phyloP scores from a whole-genome alignment of 2,113 vertebrate genomes.

The Alouatta palliata region DNA sequence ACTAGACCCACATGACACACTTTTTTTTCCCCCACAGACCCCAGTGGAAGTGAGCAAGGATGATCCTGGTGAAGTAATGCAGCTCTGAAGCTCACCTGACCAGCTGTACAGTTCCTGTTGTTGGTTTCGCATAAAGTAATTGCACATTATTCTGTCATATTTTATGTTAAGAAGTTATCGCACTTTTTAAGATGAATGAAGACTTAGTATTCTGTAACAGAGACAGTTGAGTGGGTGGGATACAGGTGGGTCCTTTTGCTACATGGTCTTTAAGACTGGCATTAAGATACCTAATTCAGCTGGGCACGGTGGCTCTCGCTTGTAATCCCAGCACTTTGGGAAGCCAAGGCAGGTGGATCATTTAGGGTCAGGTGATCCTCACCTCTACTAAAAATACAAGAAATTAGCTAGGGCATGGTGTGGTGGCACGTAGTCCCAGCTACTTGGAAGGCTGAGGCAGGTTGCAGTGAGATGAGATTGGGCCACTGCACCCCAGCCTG shows the following conservation, averaged over 20 bases:
- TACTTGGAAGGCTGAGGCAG: no score
- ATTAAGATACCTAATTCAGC: not conserved
- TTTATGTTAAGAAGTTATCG: conserved; percentile 48
- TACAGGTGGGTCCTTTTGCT: not conserved
- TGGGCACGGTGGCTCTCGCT: rapidly evolving
- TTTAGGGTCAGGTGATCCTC: no score
- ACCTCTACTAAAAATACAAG: no score
- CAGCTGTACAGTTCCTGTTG: conserved; percentile 48
- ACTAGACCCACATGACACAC: not conserved
- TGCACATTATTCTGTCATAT: conserved; percentile 65
- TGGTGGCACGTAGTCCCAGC: no score
- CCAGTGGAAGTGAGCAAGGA: conserved; percentile 69
- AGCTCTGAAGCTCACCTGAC: conserved; percentile 65
- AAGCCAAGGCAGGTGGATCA: no score
- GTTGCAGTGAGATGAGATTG: no score
- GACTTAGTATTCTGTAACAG: not conserved
- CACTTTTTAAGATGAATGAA: conserved; percentile 44
- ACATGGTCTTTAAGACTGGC: not conserved
- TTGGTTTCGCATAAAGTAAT: conserved; percentile 74
- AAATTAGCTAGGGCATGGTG: no score
- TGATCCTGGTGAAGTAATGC: conserved; percentile 77
- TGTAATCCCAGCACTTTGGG: no score
- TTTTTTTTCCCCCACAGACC: conserved; percentile 41
- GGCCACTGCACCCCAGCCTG: no score
- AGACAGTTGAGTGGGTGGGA: not conserved